Percentiles rank a stretch among this genome's conserved stretches.
These are phyloP conservation scores for Psammodynastes pulverulentus DNA, from an alignment of 2,113 vertebrate genomes.

Conservation along the genomic window DNA sequence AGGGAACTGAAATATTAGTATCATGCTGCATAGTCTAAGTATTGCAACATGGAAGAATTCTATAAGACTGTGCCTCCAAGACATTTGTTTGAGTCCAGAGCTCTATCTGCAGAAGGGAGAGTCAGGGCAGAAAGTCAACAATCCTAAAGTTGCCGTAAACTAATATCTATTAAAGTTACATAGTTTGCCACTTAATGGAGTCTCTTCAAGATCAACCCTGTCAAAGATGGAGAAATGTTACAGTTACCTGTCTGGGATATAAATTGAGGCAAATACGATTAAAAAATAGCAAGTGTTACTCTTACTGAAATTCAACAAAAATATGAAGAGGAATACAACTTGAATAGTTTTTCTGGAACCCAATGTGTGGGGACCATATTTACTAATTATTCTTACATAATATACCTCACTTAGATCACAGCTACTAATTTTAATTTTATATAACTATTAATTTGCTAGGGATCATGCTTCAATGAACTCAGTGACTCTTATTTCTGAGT, in stretches of 20 bases:
- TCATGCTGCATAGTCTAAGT: neutral
- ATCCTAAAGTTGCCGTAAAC: neutral
- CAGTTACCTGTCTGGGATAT: neutral
- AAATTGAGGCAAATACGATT: neutral
- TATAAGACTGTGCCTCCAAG: neutral
- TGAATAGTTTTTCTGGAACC: neutral
- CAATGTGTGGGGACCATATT: neutral
- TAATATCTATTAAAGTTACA: neutral
- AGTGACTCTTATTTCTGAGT: neutral
- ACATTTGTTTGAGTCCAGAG: neutral
- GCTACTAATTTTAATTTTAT: neutral
- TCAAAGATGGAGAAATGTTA: neutral
- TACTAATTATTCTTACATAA: neutral
- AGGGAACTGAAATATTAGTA: neutral
- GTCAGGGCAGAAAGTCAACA: neutral
- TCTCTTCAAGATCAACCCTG: neutral
- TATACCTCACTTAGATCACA: neutral
- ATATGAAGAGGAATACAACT: neutral
- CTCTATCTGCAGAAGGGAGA: neutral
- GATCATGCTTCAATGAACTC: neutral
- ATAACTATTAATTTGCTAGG: neutral
- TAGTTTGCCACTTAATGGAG: neutral
- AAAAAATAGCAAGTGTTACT: neutral
- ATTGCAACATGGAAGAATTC: neutral
- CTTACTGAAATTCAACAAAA: neutral